Base-by-base conservation (phyloP, 2,888 invertebrate genomes). In the Orthosia gracilis region DNA sequence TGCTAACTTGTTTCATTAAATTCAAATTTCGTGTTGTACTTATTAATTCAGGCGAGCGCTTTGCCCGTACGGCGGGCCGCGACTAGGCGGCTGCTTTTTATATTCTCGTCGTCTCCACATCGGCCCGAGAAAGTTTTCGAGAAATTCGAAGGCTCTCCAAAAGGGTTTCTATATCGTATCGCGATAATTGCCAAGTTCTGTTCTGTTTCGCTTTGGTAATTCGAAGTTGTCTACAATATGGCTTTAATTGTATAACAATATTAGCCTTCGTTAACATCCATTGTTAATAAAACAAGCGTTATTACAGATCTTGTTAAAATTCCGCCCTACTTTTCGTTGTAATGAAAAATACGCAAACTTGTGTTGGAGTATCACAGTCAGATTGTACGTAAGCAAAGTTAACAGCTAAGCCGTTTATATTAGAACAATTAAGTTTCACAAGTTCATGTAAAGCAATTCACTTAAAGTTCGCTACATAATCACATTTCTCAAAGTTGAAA, bases 21-120 rank as follows among this genome's bases (percentile, higher is more conserved):
- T 96, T 96, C 96, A 96, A 96, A 96, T 96, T 96, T 96, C 94
- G 94, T 95, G 96, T 96, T 96, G 94, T 95, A 96, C 94, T 96
- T 96, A 96, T 96, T 96, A 96, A 96, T 96, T 96, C 96, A 95
- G 92, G 91, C 89, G 90, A 90, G 89, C 93, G 93, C 93, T 94
- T 92, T 89, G 90, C 86, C 91, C 91, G 92, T 92, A 93, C 95
- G 93, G 91, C 88, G 88, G 49, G 78, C 80, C 76, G 89, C 88
- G 87, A 87, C 89, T 87, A n/a, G n/a, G n/a, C n/a, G 85, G 88
- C 86, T 90, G 92, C 89, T 95, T 95, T 96, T 95, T 94, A 94
- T 94, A 94, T 94, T 93, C 91, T 84, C 87, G 89, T 88, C 91
- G 89, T 89, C 89, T 89, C 84, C 83, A 88, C 88, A 87, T 85